Evolutionary conservation across 2,113 vertebrate species (phyloP), one percentile per base, ranked within the genome.

Genomic region (Apeltes quadracus): DNA sequence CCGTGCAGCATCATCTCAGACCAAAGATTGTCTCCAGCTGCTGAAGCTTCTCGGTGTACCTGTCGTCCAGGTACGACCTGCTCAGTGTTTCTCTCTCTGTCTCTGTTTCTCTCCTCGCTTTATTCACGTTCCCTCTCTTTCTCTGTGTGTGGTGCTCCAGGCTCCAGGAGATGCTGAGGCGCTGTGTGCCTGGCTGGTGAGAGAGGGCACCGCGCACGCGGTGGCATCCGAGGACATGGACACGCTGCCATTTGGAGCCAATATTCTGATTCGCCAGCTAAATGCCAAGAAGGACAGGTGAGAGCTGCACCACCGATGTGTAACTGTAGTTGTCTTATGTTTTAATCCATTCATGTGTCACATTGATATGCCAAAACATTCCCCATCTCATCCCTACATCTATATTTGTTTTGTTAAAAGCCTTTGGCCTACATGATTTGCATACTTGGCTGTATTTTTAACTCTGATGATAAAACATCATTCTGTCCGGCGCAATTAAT

Each of bases 221-320:
- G 94, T 93, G 39, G 93, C 94, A 0, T 95, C 95, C 2, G 95
- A 96, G 76, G 95, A 96, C 84, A 94, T 95, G 94, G 95, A 96
- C 82, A 93, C 94, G 0, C 78, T 96, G 79, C 91, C 94, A 0
- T 96, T 96, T 34, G 95, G 94, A 38, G 92, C 90, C 27, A 81
- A 22, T 16, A 5, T 87, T 68, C 86, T 95, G 2, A 88, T 95
- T 38, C 93, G 95, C 8, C 92, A 94, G 22, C 78, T 96, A 1
- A 94, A 90, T 7, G 87, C 92, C 20, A 93, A 91, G 46, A 92
- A 20, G 66, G 69, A 84, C 38, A 78, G 89, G 95, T 94, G 55
- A 78, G 46, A 71, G 25, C 29, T 68, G 12, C 50, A 8, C 15
- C 38, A 2, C 27, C 50, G 1, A 11, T n/a, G 13, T 63, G 20